Evolutionary conservation across 2,888 invertebrate species (phyloP).

Genomic region (Fragum whitleyi): DNA sequence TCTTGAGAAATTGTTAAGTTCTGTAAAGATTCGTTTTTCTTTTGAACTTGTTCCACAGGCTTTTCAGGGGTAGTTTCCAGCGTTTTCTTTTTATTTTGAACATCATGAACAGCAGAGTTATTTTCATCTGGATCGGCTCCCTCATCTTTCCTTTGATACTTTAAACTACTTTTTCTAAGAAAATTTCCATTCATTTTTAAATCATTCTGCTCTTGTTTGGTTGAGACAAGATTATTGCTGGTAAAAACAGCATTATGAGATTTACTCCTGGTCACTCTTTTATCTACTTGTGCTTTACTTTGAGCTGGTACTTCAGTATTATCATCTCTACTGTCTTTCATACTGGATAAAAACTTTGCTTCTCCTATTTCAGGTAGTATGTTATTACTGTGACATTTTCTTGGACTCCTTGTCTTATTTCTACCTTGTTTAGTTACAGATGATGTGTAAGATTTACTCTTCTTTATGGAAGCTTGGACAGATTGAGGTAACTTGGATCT

Average conservation of each 20-base stretch:
- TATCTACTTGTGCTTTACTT: neutral
- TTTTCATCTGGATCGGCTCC: constrained; percentile 12
- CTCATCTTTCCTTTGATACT: neutral
- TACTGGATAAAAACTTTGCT: neutral
- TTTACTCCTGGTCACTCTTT: constrained; percentile 14
- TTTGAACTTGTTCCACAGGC: neutral
- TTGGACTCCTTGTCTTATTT: neutral
- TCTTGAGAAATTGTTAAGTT: neutral
- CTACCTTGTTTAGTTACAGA: neutral
- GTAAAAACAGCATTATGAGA: neutral
- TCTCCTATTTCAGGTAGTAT: neutral
- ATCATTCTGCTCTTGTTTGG: no score
- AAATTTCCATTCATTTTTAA: neutral
- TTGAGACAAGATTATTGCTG: no score
- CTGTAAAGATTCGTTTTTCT: neutral
- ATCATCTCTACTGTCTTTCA: neutral
- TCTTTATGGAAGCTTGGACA: neutral
- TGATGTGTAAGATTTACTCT: constrained; percentile 9
- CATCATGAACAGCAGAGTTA: constrained; percentile 26
- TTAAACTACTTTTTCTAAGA: neutral
- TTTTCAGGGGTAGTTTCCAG: neutral
- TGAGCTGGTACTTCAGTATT: neutral
- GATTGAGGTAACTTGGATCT: neutral
- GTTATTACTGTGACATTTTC: neutral
- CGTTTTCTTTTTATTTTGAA: neutral